Evolutionary conservation across 2,113 vertebrate species (phyloP).

Genomic region (Patagioenas fasciata): DNA sequence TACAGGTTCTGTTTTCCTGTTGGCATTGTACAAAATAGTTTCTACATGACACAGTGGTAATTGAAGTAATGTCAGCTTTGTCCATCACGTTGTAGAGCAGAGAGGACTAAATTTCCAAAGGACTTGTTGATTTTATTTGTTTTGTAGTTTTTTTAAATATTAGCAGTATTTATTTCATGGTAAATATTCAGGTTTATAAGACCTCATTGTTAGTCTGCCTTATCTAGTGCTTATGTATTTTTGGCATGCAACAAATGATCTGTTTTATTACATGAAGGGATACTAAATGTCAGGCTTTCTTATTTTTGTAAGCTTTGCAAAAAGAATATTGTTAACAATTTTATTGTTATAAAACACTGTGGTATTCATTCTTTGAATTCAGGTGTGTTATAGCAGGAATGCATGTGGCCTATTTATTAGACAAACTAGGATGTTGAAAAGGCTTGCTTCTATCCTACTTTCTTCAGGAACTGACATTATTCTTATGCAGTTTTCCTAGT

Average conservation of each 20-base stretch:
- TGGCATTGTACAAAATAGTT: background rate
- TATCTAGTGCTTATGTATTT: background rate
- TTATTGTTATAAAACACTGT: slow-evolving; percentile 20
- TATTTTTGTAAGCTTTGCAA: slow-evolving; percentile 22
- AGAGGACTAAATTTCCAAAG: background rate
- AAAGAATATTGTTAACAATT: background rate
- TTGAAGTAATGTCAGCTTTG: background rate
- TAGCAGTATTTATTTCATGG: background rate
- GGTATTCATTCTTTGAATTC: slow-evolving; percentile 28
- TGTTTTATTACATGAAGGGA: slow-evolving; percentile 9
- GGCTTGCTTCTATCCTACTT: slow-evolving; percentile 34
- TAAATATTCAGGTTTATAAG: background rate
- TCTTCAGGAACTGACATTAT: slow-evolving; percentile 28
- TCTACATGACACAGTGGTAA: background rate
- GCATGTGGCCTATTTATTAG: slow-evolving; percentile 56
- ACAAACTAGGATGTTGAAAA: slow-evolving; percentile 38
- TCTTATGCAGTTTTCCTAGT: slow-evolving; percentile 48
- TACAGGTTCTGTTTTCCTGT: background rate
- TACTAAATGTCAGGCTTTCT: background rate
- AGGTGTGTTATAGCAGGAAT: background rate
- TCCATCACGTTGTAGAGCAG: background rate
- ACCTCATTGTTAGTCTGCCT: background rate
- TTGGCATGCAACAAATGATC: background rate
- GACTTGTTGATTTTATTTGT: background rate
- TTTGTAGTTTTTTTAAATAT: background rate